Conservation (phyloP, 2,888 invertebrate species). For the Drosophila robusta region DNA sequence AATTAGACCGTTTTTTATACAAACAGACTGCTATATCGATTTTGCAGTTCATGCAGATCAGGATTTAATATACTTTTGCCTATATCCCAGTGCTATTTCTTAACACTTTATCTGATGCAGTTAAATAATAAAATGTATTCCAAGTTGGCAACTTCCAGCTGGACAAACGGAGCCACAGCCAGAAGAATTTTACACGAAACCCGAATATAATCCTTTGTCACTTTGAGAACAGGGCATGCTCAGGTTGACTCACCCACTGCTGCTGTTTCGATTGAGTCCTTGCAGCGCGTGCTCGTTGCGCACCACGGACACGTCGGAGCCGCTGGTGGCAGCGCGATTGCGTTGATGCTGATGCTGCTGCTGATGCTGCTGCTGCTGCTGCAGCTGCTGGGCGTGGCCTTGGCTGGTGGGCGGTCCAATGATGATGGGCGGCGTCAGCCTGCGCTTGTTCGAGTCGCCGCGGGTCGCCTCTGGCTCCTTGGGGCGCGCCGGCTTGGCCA, state of each 20-base stretch:
- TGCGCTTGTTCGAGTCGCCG: conserved; percentile 41
- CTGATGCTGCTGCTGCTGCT: conserved; percentile 80
- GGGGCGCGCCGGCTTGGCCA: conserved; percentile 56
- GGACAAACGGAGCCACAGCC: too few species aligned
- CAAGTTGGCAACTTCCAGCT: too few species aligned
- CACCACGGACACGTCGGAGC: conserved; percentile 88
- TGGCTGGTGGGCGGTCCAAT: conserved; percentile 72
- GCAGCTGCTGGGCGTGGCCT: conserved; percentile 72
- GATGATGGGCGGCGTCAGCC: conserved; percentile 62
- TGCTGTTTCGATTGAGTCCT: conserved; percentile 88
- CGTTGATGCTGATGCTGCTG: conserved; percentile 84
- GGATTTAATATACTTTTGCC: too few species aligned
- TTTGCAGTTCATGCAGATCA: too few species aligned
- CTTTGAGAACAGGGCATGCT: not conserved
- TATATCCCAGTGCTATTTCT: too few species aligned
- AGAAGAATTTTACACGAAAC: too few species aligned
- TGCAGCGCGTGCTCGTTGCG: conserved; percentile 87
- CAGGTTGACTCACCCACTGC: conserved; percentile 86
- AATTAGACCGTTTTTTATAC: too few species aligned
- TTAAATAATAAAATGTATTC: too few species aligned
- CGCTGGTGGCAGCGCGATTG: conserved; percentile 87
- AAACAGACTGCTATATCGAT: too few species aligned
- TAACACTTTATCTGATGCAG: too few species aligned
- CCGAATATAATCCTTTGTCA: too few species aligned
- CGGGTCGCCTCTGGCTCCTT: conserved; percentile 68